Base-by-base conservation (phyloP, 1,140 invertebrate genomes). In the Helicoverpa armigera region DNA sequence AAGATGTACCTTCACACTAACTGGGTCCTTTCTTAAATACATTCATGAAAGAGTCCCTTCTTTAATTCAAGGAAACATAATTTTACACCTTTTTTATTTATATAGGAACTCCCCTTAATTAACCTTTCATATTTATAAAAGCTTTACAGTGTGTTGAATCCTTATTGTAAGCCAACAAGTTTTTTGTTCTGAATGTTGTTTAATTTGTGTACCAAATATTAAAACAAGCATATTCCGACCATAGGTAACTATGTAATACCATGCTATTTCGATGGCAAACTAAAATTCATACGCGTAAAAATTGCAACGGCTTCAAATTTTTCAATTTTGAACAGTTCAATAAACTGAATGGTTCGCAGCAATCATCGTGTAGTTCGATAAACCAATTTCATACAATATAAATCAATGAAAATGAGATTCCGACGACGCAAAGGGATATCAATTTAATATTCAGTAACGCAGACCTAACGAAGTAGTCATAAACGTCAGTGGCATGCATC, bases 301-400 rank as follows among this genome's bases (percentile, higher is more conserved):
- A 72, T 82, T 58, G 54, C 61, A 50, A 74, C 58, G n/a, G 31
- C 53, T 69, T 7, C 50, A 73, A 73, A 73, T n/a, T 73, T 73
- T 90, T 82, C 84, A 87, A 85, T 86, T 86, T 82, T 54, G 18
- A 54, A 87, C 85, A 88, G 83, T 86, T 84, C 89, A 88, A 85
- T 88, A 92, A 88, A 88, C 83, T 84, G 87, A 75, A 87, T 86
- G 80, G 88, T 82, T 18, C 87, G 82, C 85, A 87, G 87, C 90
- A 91, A 90, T 90, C 86, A 90, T 84, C 74, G 83, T 78, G 85
- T 82, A 86, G 83, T 88, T 86, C 84, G 82, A 89, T 89, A 88
- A 91, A 89, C 85, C 87, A 90, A 91, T 92, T 91, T 88, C 82
- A 80, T 80, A 86, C 84, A 87, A 90, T 87, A 90, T 86, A 88